These are phyloP conservation scores for Dryobates pubescens DNA, from an alignment of 2,797 vertebrate species.

Conservation along the genomic window DNA sequence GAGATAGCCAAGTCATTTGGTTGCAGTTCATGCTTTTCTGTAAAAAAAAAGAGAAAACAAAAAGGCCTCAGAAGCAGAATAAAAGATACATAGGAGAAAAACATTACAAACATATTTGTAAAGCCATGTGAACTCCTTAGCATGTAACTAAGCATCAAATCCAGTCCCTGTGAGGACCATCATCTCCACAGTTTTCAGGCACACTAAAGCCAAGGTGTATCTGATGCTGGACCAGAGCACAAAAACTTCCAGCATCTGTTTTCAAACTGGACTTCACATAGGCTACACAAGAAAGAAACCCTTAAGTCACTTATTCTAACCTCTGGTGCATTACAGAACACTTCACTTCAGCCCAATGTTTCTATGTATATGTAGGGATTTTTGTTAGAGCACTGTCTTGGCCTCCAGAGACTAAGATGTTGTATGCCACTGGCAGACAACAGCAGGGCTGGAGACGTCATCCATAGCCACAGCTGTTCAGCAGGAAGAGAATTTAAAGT, in stretches of 20 bases:
- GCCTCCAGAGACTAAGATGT: not conserved
- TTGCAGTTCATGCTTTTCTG: conserved; percentile 90
- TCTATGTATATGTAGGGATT: not conserved
- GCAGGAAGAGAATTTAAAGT: not conserved
- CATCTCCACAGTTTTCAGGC: not conserved
- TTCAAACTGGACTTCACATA: not conserved
- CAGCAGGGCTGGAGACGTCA: not conserved
- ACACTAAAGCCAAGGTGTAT: not conserved
- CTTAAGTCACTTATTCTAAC: not conserved
- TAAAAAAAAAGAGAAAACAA: conserved; percentile 27
- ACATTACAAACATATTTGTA: not conserved
- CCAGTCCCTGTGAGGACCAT: not conserved
- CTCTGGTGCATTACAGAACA: not conserved
- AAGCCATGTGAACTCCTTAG: not conserved
- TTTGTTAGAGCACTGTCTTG: not conserved
- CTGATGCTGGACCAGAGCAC: not conserved
- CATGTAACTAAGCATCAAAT: not conserved
- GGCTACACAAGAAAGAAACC: not conserved
- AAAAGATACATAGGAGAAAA: not conserved
- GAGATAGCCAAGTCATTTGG: conserved; percentile 88
- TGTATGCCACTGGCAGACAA: not conserved
- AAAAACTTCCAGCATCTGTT: not conserved
- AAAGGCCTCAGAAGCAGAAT: conserved; percentile 51
- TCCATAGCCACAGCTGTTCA: not conserved
- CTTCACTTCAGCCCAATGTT: not conserved